Conservation (phyloP, 92 coral and sea anemone genomes). For the Porites evermanni region DNA sequence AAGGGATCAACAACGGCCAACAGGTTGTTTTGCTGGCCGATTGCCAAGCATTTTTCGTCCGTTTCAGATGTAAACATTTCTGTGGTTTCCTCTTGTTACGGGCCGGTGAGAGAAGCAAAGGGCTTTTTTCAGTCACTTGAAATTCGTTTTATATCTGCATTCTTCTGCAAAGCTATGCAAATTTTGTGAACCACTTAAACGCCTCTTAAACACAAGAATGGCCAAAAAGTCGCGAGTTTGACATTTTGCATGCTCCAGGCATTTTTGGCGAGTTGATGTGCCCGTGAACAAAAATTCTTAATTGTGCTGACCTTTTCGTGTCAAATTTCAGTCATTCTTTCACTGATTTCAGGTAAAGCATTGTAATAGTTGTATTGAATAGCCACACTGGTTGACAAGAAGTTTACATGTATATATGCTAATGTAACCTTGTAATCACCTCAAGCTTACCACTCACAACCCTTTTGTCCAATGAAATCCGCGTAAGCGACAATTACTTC, state of each 20-base stretch:
- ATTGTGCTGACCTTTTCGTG: slow-evolving; percentile 23
- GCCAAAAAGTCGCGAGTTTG: slow-evolving; percentile 29
- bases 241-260: slow-evolving; percentile 38
- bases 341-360: neutral
- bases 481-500: slow-evolving; percentile 31
- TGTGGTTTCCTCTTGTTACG: slow-evolving; percentile 50
- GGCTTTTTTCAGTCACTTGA: neutral
- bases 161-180: slow-evolving; percentile 29
- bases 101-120: slow-evolving; percentile 1
- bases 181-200: slow-evolving; percentile 22
- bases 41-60: slow-evolving; percentile 22
- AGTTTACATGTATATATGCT: slow-evolving; percentile 3
- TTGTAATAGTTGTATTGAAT: neutral
- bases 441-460: slow-evolving; percentile 16
- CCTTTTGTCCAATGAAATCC: slow-evolving; percentile 48
- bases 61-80: slow-evolving; percentile 54
- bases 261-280: slow-evolving; percentile 3
- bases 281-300: slow-evolving; percentile 5
- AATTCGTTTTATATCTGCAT: neutral
- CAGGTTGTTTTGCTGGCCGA: slow-evolving; percentile 16
- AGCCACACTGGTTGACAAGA: slow-evolving; percentile 41
- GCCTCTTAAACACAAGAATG: slow-evolving; percentile 15
- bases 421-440: slow-evolving; percentile 34
- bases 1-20: slow-evolving; percentile 5
- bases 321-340: neutral